These are phyloP conservation scores for Augiades crinisus DNA, from an alignment of 2,888 invertebrate species.

Conservation along the genomic window DNA sequence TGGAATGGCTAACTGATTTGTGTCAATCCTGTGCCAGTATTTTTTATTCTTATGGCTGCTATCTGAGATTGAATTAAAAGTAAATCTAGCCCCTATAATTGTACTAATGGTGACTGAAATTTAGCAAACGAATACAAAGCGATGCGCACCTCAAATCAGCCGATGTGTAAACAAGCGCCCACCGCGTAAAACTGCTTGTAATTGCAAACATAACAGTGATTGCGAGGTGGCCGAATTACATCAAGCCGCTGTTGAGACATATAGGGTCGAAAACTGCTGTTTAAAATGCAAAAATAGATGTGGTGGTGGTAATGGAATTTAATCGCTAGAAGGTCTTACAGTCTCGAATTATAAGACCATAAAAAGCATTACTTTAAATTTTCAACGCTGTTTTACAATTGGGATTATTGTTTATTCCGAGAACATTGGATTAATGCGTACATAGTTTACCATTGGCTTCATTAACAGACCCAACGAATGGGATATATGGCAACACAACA, in stretches of 20 bases:
- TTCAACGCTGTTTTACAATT: too few relatives aligned
- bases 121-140: constrained; percentile 4
- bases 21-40: too few relatives aligned
- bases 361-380: too few relatives aligned
- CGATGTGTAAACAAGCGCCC: not conserved
- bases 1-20: too few relatives aligned
- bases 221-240: constrained; percentile 10
- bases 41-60: too few relatives aligned
- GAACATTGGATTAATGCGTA: too few relatives aligned
- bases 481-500: constrained; percentile 3
- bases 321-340: too few relatives aligned
- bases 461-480: not conserved
- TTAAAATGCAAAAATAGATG: too few relatives aligned
- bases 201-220: constrained; percentile 18
- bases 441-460: too few relatives aligned
- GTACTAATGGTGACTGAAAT: not conserved
- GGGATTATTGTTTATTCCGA: too few relatives aligned
- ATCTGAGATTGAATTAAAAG: not conserved
- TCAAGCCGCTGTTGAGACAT: constrained; percentile 9
- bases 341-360: too few relatives aligned
- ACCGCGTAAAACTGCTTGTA: constrained; percentile 9
- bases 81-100: not conserved
- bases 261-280: not conserved
- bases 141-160: not conserved
- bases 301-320: too few relatives aligned